These are phyloP conservation scores for Eristalis tenax DNA, from an alignment of 2,888 invertebrate genomes.

Conservation along the genomic window DNA sequence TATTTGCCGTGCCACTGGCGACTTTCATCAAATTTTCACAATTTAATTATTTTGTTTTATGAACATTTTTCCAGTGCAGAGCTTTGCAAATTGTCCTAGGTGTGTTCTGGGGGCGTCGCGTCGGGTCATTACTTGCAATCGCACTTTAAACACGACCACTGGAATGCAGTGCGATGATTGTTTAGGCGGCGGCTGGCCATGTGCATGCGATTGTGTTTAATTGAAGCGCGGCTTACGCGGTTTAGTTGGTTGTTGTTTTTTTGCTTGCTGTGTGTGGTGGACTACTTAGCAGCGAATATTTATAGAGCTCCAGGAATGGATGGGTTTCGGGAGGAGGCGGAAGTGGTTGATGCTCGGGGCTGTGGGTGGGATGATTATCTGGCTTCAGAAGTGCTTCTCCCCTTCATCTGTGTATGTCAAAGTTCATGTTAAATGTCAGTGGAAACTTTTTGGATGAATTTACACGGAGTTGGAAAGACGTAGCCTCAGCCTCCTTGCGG, in stretches of 20 bases:
- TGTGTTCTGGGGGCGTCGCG: not conserved
- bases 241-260: too few relatives aligned
- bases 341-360: not conserved
- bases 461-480: not conserved
- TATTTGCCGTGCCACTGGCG: conserved; percentile 18
- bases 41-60: conserved; percentile 50
- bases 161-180: not conserved
- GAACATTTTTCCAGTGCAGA: not conserved
- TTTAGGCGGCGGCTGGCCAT: not conserved
- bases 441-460: too few relatives aligned
- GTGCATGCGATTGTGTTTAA: not conserved
- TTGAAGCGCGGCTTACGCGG: not conserved
- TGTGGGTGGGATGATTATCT: not conserved
- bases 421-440: not conserved
- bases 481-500: not conserved
- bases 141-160: not conserved
- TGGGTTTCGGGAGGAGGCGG: not conserved
- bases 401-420: not conserved
- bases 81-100: not conserved
- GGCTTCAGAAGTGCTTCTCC: not conserved
- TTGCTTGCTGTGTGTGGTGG: not conserved
- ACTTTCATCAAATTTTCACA: conserved; percentile 59
- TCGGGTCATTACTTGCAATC: not conserved
- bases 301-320: not conserved
- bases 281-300: not conserved